Percentiles rank a stretch among this genome's conserved stretches.
Conservation (phyloP, 2,797 vertebrate genomes). For the Rhodeus uyekii region DNA sequence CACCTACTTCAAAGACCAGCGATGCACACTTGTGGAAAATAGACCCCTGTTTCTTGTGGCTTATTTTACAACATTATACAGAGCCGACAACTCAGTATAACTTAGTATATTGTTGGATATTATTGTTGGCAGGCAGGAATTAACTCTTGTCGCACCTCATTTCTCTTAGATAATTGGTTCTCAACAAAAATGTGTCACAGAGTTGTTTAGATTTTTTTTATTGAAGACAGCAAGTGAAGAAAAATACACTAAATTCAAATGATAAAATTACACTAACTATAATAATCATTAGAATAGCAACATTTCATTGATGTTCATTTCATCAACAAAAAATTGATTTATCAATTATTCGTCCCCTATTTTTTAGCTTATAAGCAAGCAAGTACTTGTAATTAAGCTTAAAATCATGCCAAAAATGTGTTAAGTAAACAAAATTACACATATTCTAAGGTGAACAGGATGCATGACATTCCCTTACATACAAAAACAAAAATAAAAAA, state of each 20-base stretch:
- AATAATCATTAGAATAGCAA: background rate
- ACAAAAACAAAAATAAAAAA: too few species aligned
- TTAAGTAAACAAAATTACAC: background rate
- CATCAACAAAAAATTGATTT: background rate
- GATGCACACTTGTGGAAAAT: slow-evolving; percentile 72
- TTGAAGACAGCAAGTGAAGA: background rate
- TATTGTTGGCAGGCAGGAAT: background rate
- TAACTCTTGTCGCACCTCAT: background rate
- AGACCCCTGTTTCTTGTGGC: slow-evolving; percentile 54
- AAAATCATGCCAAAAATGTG: background rate
- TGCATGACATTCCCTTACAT: too few species aligned
- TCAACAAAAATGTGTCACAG: background rate
- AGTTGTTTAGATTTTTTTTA: background rate
- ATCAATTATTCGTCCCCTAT: background rate
- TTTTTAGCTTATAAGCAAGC: background rate
- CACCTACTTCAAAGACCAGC: slow-evolving; percentile 60
- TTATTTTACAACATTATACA: slow-evolving; percentile 52
- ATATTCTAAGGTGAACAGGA: background rate
- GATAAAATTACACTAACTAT: background rate
- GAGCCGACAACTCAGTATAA: slow-evolving; percentile 17
- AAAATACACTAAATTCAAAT: background rate
- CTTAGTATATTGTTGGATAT: slow-evolving; percentile 20
- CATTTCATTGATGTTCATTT: too few species aligned
- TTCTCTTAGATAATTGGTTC: background rate
- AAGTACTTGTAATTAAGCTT: background rate